Base-by-base conservation (phyloP, 2,888 invertebrate genomes). In the Geotrupes spiniger region DNA sequence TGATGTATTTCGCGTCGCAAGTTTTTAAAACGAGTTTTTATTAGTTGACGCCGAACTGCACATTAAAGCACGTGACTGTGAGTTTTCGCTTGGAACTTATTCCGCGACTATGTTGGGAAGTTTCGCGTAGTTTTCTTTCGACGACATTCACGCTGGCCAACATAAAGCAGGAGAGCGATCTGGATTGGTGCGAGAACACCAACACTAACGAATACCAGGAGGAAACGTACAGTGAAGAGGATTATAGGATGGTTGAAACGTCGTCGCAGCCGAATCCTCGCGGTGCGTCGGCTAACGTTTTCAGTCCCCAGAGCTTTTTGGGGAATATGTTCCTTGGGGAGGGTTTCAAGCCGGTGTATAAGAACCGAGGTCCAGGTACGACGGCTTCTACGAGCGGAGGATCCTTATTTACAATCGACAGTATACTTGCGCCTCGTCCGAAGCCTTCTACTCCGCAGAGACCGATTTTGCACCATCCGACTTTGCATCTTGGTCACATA, bases 321-420 rank as follows among this genome's bases (percentile, higher is more conserved):
- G 68, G 67, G 0, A 66, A 63, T 52, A 61, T 70, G 63, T 68
- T 71, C 53, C 57, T 70, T 39, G 70, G 70, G 42, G 63, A 69
- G 62, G 76, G 76, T 58, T 73, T 73, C 62, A 69, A 69, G 66
- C 74, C 74, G 63, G 74, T 69, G 51, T 72, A 65, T 56, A 63
- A 62, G 61, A 49, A 56, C 48, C 48, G 46, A 25, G 41, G 62
- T 66, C 59, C 62, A 58, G 66, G 72, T 72, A 74, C 71, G 60
- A 74, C 71, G 63, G 66, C 64, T 47, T 56, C 61, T 49, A 57
- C 59, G 42, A 60, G 57, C 72, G 69, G 63, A 53, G 74, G 80
- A 14, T 84, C 84, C 3, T 78, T 89, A 53, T 91, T 91, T 72
- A 91, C 90, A 62, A 91, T 91, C 65, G 91, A 91, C 74, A 90